Evolutionary conservation across 2,888 invertebrate genomes (phyloP).

Genomic region (Serripes groenlandicus): DNA sequence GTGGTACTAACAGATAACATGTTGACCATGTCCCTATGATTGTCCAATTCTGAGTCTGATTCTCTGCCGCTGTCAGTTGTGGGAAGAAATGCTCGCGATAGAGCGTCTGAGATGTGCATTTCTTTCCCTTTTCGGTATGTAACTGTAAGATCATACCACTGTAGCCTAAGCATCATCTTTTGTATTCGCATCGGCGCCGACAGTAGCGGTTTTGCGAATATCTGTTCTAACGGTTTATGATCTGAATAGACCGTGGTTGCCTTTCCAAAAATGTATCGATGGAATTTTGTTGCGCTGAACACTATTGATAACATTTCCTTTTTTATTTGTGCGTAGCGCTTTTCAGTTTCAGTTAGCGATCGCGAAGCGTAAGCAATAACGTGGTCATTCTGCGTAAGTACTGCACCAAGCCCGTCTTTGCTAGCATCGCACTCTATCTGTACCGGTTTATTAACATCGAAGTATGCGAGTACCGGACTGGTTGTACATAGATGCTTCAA

Average conservation of each 20-base stretch:
- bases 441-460: conserved; percentile 56
- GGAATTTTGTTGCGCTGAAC: conserved; percentile 58
- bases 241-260: conserved; percentile 54
- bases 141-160: conserved; percentile 58
- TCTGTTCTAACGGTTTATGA: conserved; percentile 53
- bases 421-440: conserved; percentile 65
- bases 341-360: conserved; percentile 56
- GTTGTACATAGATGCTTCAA: conserved; percentile 48
- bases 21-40: conserved; percentile 13
- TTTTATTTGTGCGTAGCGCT: conserved; percentile 58
- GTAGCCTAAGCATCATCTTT: conserved; percentile 43
- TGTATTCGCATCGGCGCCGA: conserved; percentile 38
- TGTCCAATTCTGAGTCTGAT: too few relatives aligned
- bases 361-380: conserved; percentile 63
- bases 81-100: conserved; percentile 13
- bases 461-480: conserved; percentile 52
- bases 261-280: conserved; percentile 65
- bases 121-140: conserved; percentile 47
- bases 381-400: conserved; percentile 56
- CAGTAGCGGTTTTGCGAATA: conserved; percentile 30
- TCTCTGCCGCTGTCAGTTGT: too few relatives aligned
- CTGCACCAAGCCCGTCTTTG: conserved; percentile 56
- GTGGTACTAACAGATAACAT: conserved; percentile 41
- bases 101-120: conserved; percentile 11
- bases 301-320: conserved; percentile 66